Base-by-base conservation (phyloP, 2,113 vertebrate genomes). In the Lasiurus borealis region DNA sequence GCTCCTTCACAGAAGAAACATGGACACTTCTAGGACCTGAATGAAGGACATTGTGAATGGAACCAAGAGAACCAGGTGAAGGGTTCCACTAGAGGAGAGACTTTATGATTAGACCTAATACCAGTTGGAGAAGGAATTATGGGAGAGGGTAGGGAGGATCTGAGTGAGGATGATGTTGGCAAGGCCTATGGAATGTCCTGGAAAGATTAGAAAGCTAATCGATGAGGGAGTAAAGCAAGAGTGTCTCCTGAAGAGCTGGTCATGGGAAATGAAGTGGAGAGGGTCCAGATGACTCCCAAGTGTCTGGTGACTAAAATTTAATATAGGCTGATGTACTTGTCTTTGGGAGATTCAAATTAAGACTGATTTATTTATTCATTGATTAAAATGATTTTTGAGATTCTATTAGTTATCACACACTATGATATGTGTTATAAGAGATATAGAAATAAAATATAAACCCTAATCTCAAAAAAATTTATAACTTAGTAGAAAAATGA, bases 391-490 rank as follows among this genome's bases (percentile, higher is more conserved):
- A 68, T 36, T 69, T 13, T 27, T 69, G 15, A 78, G n/a, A 85
- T 6, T 50, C 15, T 91, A 18, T n/a, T 72, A 71, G 18, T 78
- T 81, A 68, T 72, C 23, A 71, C 6, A 46, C 3, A 57, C 16
- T 62, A 5, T 54, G 13, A 66, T 8, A 69, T 1, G 1, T 76
- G 16, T 40, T 87, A 91, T 5, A 14, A 90, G 48, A 91, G 7
- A 92, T 2, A 90, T 1, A 83, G 50, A 95, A 87, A 90, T 75
- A 50, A 90, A 76, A 69, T 52, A 19, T 57, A 44, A 93, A 52
- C 85, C 6, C 31, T 14, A 81, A 18, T 3, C 7, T 40, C 29
- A 82, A 71, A 64, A n/a, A 40, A 40, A 40, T 11, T 57, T 83
- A 19, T 29, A 64, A 82, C 40, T 72, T 10, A 68, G 13, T 14